Conservation (phyloP, 2,113 vertebrate genomes). For the Gnathonemus echidnorhynchus region DNA sequence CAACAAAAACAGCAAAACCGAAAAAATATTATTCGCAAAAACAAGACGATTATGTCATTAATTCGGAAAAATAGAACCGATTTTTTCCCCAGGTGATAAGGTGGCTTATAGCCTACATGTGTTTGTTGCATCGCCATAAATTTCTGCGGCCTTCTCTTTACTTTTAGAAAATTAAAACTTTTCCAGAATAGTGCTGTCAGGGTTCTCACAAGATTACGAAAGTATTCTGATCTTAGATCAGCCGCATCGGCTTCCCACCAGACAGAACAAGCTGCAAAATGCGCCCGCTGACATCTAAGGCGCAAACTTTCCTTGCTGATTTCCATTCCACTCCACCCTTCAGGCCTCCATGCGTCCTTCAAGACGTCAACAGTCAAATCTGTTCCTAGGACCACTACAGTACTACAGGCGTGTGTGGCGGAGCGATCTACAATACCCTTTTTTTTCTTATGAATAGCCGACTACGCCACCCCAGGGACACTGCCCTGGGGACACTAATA, state of each 20-base stretch:
- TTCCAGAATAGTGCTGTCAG: neutral
- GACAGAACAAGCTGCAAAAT: neutral
- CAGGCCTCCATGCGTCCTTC: neutral
- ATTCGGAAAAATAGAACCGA: no score
- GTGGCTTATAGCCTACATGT: neutral
- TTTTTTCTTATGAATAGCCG: no score
- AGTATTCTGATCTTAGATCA: neutral
- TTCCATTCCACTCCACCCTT: neutral
- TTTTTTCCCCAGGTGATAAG: no score
- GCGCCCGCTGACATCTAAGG: neutral
- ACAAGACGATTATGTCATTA: no score
- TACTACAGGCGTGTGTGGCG: neutral
- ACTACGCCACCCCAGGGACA: no score
- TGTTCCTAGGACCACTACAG: neutral
- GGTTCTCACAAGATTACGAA: neutral
- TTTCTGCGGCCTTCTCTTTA: neutral
- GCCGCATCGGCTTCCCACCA: neutral
- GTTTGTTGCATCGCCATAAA: neutral
- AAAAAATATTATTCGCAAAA: no score
- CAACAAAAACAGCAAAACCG: no score
- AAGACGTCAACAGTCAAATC: neutral
- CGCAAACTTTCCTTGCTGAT: neutral
- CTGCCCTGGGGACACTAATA: no score
- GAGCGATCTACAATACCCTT: no score
- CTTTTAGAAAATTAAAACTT: neutral